phyloP scores from a whole-genome alignment of 2,113 vertebrate species.

The Dicrurus megarhynchus region DNA sequence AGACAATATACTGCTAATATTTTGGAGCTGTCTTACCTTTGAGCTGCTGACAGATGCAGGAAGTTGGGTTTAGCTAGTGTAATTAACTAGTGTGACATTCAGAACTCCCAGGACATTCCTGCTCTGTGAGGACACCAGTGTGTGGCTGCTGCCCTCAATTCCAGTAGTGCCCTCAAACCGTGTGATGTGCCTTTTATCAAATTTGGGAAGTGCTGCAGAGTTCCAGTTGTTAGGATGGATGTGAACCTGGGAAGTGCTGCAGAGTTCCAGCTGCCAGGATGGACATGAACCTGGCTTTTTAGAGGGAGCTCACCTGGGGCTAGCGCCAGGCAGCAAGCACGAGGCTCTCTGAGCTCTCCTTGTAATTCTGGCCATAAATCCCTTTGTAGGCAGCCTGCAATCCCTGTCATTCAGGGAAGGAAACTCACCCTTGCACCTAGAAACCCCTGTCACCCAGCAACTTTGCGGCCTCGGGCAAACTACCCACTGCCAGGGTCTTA shows the following conservation, averaged over 20 bases:
- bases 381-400: not conserved
- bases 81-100: not conserved
- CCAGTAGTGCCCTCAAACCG: not conserved
- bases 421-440: not conserved
- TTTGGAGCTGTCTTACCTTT: not conserved
- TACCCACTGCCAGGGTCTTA: not conserved
- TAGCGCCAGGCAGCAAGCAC: accelerated
- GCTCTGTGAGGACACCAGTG: not conserved
- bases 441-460: not conserved
- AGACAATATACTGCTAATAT: not conserved
- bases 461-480: not conserved
- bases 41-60: not conserved
- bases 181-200: not conserved
- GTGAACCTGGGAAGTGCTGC: not conserved
- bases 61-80: not conserved
- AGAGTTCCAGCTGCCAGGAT: not conserved
- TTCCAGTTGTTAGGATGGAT: not conserved
- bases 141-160: not conserved
- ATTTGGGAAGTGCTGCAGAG: not conserved
- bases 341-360: not conserved
- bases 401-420: not conserved
- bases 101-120: not conserved
- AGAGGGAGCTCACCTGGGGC: not conserved
- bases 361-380: not conserved
- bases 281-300: not conserved